Base-by-base conservation (phyloP, 2,113 vertebrate species). In the Brachyistius frenatus region DNA sequence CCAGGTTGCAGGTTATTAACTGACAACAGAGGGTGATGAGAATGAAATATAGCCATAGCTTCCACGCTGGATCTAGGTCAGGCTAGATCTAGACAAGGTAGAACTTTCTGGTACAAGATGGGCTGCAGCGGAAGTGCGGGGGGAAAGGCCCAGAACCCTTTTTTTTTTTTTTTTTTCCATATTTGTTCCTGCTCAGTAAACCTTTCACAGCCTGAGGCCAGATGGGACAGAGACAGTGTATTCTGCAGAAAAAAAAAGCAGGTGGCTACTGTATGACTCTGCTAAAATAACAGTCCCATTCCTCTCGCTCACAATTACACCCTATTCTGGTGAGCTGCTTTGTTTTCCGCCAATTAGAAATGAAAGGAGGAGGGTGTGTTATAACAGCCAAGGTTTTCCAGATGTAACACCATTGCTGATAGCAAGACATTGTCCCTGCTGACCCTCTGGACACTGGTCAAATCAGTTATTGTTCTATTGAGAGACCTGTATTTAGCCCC, bases 1-100 rank as follows among this genome's bases (percentile, higher is more conserved):
- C 66, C 74, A 81, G 73, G 81, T 83, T 83, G 80, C 76, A 84
- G 53, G 80, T 86, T 89, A 88, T 86, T 83, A 86, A 80, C 69
- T 83, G 86, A 86, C 84, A 85, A 85, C 83, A 71, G 76, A 64
- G 16, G 36, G 57, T 66, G 80, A 83, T 75, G 78, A 83, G 73
- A 76, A 84, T 72, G 70, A 81, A 90, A 84, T 87, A 56, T 41
- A 69, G 36, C 37, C 4, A 5, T 15, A 33, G 35, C 53, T 69
- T 63, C 63, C 66, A 71, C 52, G 41, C n/a, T 13, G 67, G 82
- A 91, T 88, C 41, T 88, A 64, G 88, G 90, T 84, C 86, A 84
- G 78, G 77, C 30, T 39, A 58, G 67, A 84, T 58, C 53, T 66
- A 53, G 60, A 82, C 7, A 5, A 60, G 39, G 49, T 47, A 66